These are phyloP conservation scores for Lepidurus apus DNA, from an alignment of 1,140 invertebrate species.

Conservation along the genomic window DNA sequence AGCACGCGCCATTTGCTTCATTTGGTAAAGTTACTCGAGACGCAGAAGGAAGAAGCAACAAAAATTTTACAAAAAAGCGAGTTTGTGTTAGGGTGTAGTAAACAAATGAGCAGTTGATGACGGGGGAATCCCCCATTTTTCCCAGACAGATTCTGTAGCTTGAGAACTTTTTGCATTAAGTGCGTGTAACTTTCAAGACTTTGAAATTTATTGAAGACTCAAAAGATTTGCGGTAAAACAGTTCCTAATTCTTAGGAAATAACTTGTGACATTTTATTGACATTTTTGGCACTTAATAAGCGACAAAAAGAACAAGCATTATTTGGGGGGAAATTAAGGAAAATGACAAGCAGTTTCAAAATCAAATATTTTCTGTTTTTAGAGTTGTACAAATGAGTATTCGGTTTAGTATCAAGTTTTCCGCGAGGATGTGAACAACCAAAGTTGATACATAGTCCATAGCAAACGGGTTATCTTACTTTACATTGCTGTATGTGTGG, in stretches of 20 bases:
- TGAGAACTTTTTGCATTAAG: not conserved
- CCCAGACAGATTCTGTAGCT: not conserved
- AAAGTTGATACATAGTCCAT: conserved; percentile 16
- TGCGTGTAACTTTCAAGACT: not conserved
- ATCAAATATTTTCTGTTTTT: not conserved
- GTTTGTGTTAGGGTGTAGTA: not conserved
- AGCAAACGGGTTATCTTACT: not conserved
- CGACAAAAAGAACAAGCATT: too few relatives aligned
- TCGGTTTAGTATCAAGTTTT: not conserved
- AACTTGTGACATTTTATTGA: not conserved
- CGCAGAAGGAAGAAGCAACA: not conserved
- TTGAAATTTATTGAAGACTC: not conserved
- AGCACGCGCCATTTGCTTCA: conserved; percentile 3
- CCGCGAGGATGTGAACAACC: not conserved
- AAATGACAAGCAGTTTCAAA: not conserved
- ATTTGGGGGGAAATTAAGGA: not conserved
- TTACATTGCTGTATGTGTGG: not conserved
- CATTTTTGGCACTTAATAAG: too few relatives aligned
- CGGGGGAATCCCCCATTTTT: not conserved
- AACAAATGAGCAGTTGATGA: not conserved
- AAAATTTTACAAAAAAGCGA: not conserved
- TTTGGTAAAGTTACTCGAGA: not conserved
- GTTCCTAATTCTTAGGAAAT: not conserved
- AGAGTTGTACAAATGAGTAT: not conserved
- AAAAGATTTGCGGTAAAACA: not conserved